These are phyloP conservation scores for Latrodectus elegans DNA, from an alignment of 2,888 invertebrate species.

Conservation along the genomic window DNA sequence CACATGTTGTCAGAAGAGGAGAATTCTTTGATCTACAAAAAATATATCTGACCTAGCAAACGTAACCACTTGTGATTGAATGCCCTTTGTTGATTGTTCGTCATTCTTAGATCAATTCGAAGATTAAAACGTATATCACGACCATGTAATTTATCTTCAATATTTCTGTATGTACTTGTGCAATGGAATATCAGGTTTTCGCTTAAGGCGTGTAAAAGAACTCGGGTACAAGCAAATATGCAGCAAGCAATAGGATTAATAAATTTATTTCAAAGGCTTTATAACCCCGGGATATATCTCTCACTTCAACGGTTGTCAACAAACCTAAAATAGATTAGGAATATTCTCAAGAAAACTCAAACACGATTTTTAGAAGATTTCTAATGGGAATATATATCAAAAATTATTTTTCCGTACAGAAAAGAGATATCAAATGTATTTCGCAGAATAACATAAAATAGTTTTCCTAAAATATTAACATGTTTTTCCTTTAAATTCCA, in stretches of 20 bases:
- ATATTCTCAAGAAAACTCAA: no score
- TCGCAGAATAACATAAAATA: no score
- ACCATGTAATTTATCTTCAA: no score
- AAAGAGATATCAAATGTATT: no score
- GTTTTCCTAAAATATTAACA: no score
- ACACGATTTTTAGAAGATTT: no score
- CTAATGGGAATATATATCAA: no score
- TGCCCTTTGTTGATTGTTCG: conserved; percentile 21
- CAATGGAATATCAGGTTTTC: neutral
- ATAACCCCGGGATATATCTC: neutral
- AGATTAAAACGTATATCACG: neutral
- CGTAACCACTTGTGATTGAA: conserved; percentile 14
- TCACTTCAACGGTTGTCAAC: neutral
- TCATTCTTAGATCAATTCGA: neutral
- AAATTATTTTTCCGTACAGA: no score
- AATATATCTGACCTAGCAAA: neutral
- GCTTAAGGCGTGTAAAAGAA: neutral
- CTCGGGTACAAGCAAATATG: neutral
- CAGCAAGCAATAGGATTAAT: neutral
- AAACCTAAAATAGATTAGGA: neutral
- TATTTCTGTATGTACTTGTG: neutral
- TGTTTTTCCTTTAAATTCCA: no score
- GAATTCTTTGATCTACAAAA: conserved; percentile 34
- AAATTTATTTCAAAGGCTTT: neutral
- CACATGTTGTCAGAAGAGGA: conserved; percentile 32